A percentile compares a stretch with the other conserved stretches of the same genome.
These are phyloP conservation scores for Halictus ligatus DNA, from an alignment of 2,888 invertebrate genomes.

Conservation along the genomic window DNA sequence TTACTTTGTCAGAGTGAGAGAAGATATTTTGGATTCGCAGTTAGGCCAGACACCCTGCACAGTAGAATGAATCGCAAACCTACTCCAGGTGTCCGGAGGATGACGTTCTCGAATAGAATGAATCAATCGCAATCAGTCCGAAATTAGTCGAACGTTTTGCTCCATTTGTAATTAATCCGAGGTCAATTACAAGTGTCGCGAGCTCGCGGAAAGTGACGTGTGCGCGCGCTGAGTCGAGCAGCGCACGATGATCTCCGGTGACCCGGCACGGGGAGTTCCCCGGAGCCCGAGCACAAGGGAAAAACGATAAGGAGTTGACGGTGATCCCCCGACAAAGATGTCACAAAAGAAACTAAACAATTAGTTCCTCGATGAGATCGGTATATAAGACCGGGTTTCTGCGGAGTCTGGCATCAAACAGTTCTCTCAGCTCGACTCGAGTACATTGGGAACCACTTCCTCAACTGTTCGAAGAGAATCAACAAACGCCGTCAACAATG, in stretches of 20 bases:
- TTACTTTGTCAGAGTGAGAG: too few species aligned
- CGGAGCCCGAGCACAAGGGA: background rate
- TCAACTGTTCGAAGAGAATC: background rate
- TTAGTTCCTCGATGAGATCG: background rate
- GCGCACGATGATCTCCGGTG: constrained; percentile 11
- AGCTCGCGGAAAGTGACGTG: background rate
- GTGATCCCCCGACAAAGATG: constrained; percentile 30
- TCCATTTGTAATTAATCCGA: background rate
- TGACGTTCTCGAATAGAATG: background rate
- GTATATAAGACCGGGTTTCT: constrained; percentile 40
- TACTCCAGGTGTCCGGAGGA: background rate
- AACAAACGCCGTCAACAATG: constrained; percentile 25
- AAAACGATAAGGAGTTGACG: constrained; percentile 24
- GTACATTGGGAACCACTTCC: background rate
- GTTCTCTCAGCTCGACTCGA: constrained; percentile 18
- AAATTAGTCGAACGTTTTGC: background rate
- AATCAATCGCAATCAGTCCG: background rate
- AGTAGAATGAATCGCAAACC: too few species aligned
- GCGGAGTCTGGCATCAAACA: constrained; percentile 18
- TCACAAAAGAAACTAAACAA: background rate
- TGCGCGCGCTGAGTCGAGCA: too few species aligned
- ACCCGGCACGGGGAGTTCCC: constrained; percentile 20
- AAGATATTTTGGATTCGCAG: too few species aligned
- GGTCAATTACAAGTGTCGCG: background rate
- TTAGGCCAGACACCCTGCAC: too few species aligned